Conservation (phyloP, 2,113 vertebrate species). For the Rhombomys opimus region DNA sequence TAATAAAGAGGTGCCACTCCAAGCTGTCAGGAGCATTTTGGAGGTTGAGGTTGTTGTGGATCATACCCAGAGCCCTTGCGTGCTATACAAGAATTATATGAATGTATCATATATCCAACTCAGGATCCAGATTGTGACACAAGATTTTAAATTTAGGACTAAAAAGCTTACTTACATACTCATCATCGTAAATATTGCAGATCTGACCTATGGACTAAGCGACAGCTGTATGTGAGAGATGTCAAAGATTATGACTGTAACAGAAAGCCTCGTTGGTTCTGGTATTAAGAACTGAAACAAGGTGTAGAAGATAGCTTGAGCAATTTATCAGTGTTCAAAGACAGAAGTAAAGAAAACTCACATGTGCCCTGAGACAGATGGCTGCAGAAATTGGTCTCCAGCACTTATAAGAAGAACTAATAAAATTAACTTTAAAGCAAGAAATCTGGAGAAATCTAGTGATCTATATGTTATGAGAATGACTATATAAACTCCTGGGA, state of each 20-base stretch:
- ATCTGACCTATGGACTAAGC: neutral
- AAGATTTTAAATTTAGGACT: constrained; percentile 8
- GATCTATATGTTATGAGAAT: neutral
- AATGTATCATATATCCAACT: neutral
- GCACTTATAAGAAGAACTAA: neutral
- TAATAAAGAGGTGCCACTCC: neutral
- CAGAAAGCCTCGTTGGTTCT: constrained; percentile 4
- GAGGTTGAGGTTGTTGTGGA: neutral
- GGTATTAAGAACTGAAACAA: neutral
- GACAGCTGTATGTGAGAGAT: neutral
- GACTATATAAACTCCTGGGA: neutral
- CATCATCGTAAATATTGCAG: neutral
- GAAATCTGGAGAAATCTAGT: constrained; percentile 36
- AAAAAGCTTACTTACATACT: neutral
- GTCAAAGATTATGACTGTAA: neutral
- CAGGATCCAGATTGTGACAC: neutral
- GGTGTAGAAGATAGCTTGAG: neutral
- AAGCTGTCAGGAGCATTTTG: neutral
- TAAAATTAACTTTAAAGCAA: constrained; percentile 48
- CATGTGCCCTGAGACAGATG: neutral
- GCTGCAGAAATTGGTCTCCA: neutral
- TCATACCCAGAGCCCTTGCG: too few relatives aligned
- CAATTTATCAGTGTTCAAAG: neutral
- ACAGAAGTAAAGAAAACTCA: neutral
- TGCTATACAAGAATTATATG: neutral